Conservation (phyloP, 2,113 vertebrate species). For the Tautogolabrus adspersus region DNA sequence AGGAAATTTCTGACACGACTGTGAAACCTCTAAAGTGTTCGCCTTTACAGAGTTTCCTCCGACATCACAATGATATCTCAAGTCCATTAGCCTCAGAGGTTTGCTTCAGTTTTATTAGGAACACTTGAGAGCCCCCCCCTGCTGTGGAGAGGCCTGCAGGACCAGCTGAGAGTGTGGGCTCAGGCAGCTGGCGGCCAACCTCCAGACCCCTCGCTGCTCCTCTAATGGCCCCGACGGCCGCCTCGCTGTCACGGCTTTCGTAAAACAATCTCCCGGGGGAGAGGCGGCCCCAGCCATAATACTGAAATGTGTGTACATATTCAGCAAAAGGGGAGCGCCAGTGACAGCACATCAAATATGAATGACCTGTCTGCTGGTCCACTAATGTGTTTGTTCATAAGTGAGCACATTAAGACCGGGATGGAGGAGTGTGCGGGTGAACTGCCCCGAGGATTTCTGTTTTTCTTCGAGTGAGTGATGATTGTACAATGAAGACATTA, state of each 20-base stretch:
- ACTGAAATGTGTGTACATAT: slow-evolving; percentile 66
- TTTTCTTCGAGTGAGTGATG: slow-evolving; percentile 51
- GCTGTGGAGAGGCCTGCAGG: slow-evolving; percentile 61
- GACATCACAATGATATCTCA: slow-evolving; percentile 50
- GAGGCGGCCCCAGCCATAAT: slow-evolving; percentile 55
- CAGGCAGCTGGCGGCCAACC: slow-evolving; percentile 72
- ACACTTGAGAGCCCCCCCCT: slow-evolving; percentile 57
- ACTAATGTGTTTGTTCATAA: slow-evolving; percentile 84
- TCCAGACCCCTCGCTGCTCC: slow-evolving; percentile 69
- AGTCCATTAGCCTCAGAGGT: slow-evolving; percentile 76
- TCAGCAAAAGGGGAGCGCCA: slow-evolving; percentile 34
- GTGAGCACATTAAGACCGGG: slow-evolving; percentile 71
- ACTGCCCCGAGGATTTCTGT: slow-evolving; percentile 68
- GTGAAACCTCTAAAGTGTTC: slow-evolving; percentile 19
- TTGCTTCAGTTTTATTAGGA: slow-evolving; percentile 65
- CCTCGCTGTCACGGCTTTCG: slow-evolving; percentile 51
- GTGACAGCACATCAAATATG: slow-evolving; percentile 78
- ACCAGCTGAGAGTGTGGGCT: slow-evolving; percentile 62
- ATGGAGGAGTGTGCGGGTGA: slow-evolving; percentile 39
- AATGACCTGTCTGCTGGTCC: slow-evolving; percentile 62
- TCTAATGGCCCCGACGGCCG: slow-evolving; percentile 74
- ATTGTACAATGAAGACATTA: slow-evolving; percentile 44
- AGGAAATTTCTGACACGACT: background rate
- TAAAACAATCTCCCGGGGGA: slow-evolving; percentile 60
- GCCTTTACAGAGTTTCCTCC: slow-evolving; percentile 20